Base-by-base conservation (phyloP, 2,113 vertebrate genomes). In the Forbesichthys papilliferus region DNA sequence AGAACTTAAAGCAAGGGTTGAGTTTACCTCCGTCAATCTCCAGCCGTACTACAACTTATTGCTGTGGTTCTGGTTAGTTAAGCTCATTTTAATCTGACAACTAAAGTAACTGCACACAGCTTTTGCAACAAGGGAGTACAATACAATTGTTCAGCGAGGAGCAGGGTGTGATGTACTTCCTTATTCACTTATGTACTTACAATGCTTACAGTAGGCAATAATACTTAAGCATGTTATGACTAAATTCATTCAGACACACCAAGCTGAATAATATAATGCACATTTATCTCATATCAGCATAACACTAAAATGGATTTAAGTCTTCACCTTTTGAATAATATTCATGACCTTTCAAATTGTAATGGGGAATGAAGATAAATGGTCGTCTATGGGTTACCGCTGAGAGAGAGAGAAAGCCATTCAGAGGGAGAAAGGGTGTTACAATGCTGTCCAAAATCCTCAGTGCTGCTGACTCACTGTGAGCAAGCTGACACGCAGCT, bases 391-490 rank as follows among this genome's bases (percentile, higher is more conserved):
- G 54, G 16, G 11, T 63, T 33, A 58, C 9, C 56, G 11, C 11
- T 27, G 52, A 53, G 56, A 75, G 12, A 58, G 71, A 58, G 71
- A 75, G 54, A 33, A 74, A 49, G 69, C 4, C 63, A 56, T 71
- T 68, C 63, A 63, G n/a, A 18, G 48, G 10, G 46, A 14, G 33
- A 34, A 11, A 73, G 55, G 49, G 64, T 47, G 68, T 77, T 72
- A 36, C 64, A 14, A 67, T 52, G 4, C 59, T 61, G 84, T 77
- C 48, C 46, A 3, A 5, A 49, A 51, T 73, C 56, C 60, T 81
- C 47, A 2, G 53, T 68, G 77, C 79, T 68, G 77, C 79, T 77
- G 79, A 78, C 27, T 87, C 87, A 81, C 46, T 0, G 65, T n/a
- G 1, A 53, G 72, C 56, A 75, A 73, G 74, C 66, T 75, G 75